phyloP scores from a whole-genome alignment of 2,113 vertebrate genomes.

The Echinops telfairi region DNA sequence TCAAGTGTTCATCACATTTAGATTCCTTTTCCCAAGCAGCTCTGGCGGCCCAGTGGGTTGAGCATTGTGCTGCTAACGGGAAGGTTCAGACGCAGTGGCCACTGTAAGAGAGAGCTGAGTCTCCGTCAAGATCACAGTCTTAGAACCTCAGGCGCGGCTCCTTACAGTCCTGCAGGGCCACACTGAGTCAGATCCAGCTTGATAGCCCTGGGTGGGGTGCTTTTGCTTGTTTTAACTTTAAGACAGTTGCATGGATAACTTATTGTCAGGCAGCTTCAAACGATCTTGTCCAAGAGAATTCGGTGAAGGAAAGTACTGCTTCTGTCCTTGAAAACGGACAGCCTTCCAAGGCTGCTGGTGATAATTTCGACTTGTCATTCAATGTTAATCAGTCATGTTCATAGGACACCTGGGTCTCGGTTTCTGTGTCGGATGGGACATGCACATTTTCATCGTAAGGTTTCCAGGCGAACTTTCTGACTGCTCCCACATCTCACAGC shows the following conservation, averaged over 20 bases:
- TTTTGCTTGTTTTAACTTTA: neutral
- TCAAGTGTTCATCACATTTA: too few species aligned
- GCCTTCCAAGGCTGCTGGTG: neutral
- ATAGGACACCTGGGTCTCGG: neutral
- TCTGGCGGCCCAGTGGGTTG: too few species aligned
- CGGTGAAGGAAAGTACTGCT: neutral
- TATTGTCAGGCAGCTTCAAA: neutral
- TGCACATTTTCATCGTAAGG: neutral
- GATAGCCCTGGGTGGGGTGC: too few species aligned
- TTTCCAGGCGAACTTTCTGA: neutral
- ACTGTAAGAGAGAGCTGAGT: too few species aligned
- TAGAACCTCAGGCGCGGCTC: too few species aligned
- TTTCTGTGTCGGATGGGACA: neutral
- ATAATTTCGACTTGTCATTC: slow-evolving; percentile 32
- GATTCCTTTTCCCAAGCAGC: too few species aligned
- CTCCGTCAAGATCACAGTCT: too few species aligned
- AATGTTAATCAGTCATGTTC: neutral
- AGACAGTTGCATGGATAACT: neutral
- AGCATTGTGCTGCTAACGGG: too few species aligned
- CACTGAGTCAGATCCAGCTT: too few species aligned
- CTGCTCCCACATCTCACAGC: neutral
- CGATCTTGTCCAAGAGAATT: slow-evolving; percentile 46
- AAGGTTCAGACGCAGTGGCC: too few species aligned
- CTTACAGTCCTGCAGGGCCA: too few species aligned
- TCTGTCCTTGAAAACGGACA: neutral